Evolutionary conservation across 2,888 invertebrate genomes (phyloP), one percentile per base, ranked within the genome.

Genomic region (Caenorhabditis sp.): DNA sequence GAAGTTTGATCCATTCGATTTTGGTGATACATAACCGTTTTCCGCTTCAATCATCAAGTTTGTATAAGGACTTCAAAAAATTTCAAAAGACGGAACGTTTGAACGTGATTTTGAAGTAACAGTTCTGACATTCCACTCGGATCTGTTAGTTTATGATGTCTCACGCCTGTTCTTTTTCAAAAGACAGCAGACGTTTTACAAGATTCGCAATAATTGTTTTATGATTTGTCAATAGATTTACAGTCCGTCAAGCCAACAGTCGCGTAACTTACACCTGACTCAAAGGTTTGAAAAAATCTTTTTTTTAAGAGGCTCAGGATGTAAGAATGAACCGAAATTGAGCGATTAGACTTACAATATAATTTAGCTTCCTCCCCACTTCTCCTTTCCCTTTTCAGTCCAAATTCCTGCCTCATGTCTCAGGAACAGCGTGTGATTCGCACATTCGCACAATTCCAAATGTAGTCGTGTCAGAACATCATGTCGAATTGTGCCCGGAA

Each of bases 1-100:
- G 43, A 72, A 72, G 56, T 72, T 63, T 63, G 59, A 72, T 71
- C 50, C 55, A 55, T 39, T 48, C n/a, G n/a, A n/a, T n/a, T 72
- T 63, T 53, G 20, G 32, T 63, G 46, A 45, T 45, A 56, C 62
- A 71, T 71, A 62, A 56, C 61, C 59, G 61, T 71, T 61, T 66
- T 71, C 62, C 61, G 61, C 62, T 62, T 72, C 41, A 50, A 71
- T 71, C 53, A 63, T 56, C 58, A 63, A 62, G 62, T 72, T 72
- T 72, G 62, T 58, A 52, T 52, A 63, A 71, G 56, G 62, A 62
- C 43, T 70, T 70, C 61, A 70, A 53, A 59, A 46, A 22, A 46
- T 5, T 9, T 13, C 4, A 11, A 24, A 7, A 26, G 20, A 48
- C 9, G 37, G 37, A 41, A 22, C 9, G 35, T 35, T 35, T 35